Evolutionary conservation across 1,140 invertebrate genomes (phyloP).

Genomic region (Latrodectus geometricus): DNA sequence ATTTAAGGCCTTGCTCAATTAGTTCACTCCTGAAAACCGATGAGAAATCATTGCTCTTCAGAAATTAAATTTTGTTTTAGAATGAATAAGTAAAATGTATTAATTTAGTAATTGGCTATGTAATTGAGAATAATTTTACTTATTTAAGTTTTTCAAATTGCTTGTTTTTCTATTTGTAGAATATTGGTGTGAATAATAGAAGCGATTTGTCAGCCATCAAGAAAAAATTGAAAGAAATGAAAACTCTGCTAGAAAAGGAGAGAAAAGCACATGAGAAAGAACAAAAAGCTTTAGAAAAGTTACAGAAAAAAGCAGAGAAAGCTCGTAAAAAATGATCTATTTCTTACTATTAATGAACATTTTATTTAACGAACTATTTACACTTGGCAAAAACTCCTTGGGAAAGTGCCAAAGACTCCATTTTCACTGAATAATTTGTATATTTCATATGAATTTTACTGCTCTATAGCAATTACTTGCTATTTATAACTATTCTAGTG

Average conservation of each 20-base stretch:
- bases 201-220: slow-evolving; percentile 84
- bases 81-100: no score
- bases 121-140: no score
- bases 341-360: not conserved
- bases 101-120: no score
- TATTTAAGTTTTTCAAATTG: no score
- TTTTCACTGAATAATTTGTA: slow-evolving; percentile 27
- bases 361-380: not conserved
- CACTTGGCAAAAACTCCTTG: slow-evolving; percentile 34
- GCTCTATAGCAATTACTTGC: not conserved
- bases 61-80: no score
- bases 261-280: slow-evolving; percentile 80
- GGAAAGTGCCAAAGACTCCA: slow-evolving; percentile 50
- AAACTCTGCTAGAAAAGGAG: slow-evolving; percentile 79
- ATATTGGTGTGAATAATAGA: slow-evolving; percentile 80
- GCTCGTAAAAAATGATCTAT: slow-evolving; percentile 75
- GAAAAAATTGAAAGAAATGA: slow-evolving; percentile 88
- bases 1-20: no score
- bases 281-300: slow-evolving; percentile 80
- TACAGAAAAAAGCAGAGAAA: slow-evolving; percentile 84
- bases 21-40: no score
- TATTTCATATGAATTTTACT: slow-evolving; percentile 3
- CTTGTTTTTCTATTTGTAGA: slow-evolving; percentile 12
- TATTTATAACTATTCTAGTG: slow-evolving; percentile 15
- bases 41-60: no score